Evolutionary conservation across 2,113 vertebrate species (phyloP).

Genomic region (Colinus virginianus): DNA sequence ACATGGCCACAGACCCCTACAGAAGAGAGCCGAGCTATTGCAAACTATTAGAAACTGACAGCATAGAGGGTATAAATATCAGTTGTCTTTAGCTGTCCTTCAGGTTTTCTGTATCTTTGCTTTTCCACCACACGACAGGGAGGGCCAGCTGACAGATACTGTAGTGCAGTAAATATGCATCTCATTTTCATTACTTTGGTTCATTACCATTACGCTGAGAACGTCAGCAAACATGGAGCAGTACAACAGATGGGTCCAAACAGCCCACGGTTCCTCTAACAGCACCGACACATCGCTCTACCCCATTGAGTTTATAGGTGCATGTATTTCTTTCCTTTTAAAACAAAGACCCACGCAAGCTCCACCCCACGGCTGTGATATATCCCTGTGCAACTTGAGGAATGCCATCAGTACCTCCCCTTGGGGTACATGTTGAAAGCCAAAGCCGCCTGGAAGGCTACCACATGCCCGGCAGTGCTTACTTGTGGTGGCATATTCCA

Average conservation of each 20-base stretch:
- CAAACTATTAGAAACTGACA: background rate
- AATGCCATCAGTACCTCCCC: background rate
- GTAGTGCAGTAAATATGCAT: background rate
- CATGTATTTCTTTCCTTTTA: background rate
- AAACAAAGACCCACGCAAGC: background rate
- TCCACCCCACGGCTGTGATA: background rate
- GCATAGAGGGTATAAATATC: fast-evolving
- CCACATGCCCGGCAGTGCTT: background rate
- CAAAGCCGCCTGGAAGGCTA: background rate
- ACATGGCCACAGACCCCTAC: background rate
- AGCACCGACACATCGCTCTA: background rate
- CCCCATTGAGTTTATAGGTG: background rate
- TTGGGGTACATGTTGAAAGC: background rate
- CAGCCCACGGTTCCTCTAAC: background rate
- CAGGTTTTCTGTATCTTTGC: background rate
- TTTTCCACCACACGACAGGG: background rate
- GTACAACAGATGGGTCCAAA: background rate
- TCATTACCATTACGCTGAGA: background rate
- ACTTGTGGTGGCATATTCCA: background rate
- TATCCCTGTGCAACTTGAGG: background rate
- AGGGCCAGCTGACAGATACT: background rate
- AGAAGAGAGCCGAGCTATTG: background rate
- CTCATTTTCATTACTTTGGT: background rate
- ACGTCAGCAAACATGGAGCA: background rate
- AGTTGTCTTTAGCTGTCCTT: background rate